phyloP scores from a whole-genome alignment of 2,113 vertebrate genomes.

The Calyptommatus sinebrachiatus region DNA sequence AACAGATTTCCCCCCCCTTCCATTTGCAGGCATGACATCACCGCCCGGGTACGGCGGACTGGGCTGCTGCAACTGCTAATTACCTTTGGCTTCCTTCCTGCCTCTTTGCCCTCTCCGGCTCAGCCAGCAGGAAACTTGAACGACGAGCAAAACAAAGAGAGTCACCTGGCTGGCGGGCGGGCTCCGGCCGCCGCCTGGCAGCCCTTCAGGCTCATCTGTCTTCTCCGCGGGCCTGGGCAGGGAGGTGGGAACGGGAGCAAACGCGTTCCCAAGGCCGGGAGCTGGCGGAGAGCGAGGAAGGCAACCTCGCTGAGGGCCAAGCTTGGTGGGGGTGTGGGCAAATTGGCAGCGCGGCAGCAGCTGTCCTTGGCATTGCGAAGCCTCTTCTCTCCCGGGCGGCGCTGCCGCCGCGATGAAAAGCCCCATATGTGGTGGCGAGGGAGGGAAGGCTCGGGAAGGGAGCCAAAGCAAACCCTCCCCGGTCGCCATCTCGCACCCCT shows the following conservation, averaged over 20 bases:
- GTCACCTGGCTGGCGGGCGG: background rate
- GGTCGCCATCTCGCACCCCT: background rate
- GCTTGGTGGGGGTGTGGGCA: background rate
- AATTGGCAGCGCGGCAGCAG: background rate
- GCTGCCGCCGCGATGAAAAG: no score
- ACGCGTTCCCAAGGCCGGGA: background rate
- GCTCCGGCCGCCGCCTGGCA: background rate
- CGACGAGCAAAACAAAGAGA: constrained; percentile 18
- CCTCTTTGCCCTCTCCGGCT: background rate
- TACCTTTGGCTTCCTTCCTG: constrained; percentile 18
- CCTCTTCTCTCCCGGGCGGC: background rate
- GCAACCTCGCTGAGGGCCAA: background rate
- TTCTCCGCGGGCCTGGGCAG: background rate
- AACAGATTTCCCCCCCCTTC: background rate
- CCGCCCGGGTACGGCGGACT: background rate
- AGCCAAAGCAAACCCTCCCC: background rate
- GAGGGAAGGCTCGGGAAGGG: background rate
- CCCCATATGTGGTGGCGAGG: background rate
- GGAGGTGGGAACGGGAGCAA: no score
- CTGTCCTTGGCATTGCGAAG: background rate
- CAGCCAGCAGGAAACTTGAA: background rate
- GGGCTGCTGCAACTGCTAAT: background rate
- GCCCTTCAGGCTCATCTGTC: background rate
- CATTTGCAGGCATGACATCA: constrained; percentile 12
- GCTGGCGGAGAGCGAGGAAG: no score